A percentile compares a stretch with the other conserved stretches of the same genome.
Evolutionary conservation across 2,888 invertebrate genomes (phyloP).

Genomic region (Rhingia rostrata): DNA sequence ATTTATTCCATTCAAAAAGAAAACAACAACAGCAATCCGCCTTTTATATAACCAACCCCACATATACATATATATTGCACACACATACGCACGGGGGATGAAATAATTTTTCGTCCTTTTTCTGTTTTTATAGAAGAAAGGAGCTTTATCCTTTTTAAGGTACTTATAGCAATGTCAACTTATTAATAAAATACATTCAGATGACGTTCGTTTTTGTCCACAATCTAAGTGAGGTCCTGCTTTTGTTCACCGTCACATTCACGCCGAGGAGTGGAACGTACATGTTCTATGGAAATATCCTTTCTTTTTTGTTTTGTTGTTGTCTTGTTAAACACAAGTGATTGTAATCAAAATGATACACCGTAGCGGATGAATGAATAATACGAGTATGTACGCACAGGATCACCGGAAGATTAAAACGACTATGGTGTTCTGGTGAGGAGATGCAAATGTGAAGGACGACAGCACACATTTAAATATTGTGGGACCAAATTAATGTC

Average conservation of each 20-base stretch:
- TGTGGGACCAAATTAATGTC: too few species aligned
- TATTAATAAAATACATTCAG: conserved; percentile 58
- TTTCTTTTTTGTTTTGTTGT: conserved; percentile 21
- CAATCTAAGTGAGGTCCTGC: conserved; percentile 27
- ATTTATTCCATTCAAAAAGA: conserved; percentile 49
- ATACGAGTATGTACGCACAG: conserved; percentile 35
- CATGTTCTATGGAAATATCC: too few species aligned
- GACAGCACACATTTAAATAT: too few species aligned
- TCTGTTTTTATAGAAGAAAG: conserved; percentile 40
- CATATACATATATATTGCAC: neutral
- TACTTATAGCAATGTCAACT: conserved; percentile 55
- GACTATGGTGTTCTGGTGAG: neutral
- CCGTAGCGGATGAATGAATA: conserved; percentile 52
- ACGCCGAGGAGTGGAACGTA: too few species aligned
- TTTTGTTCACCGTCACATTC: conserved; percentile 16
- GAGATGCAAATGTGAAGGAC: too few species aligned
- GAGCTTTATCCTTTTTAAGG: conserved; percentile 57
- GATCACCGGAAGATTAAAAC: conserved; percentile 39
- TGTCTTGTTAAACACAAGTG: conserved; percentile 22
- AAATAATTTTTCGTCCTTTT: conserved; percentile 5
- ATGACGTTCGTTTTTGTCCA: conserved; percentile 37
- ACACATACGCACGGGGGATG: conserved; percentile 32
- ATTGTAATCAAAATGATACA: conserved; percentile 68
- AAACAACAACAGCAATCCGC: too few species aligned
- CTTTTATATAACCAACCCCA: too few species aligned